Evolutionary conservation across 2,797 vertebrate genomes (phyloP), one percentile per base, ranked within the genome.

Genomic region (Morelia viridis): DNA sequence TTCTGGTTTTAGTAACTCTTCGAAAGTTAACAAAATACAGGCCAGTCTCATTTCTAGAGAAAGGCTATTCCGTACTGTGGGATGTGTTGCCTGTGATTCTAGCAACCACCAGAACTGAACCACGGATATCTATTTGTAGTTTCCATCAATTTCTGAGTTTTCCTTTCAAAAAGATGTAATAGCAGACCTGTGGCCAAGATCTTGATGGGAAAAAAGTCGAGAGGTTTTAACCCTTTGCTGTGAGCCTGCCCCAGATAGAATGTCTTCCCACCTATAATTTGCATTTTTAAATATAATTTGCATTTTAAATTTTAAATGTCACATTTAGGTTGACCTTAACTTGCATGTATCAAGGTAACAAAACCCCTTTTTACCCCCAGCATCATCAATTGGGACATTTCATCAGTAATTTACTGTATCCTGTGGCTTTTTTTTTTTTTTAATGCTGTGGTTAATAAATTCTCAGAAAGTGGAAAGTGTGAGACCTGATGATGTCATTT

Each of bases 401-500:
- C 91, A 94, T 93, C 93, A 94, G 89, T 95, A 94, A 96, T 93
- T 94, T 91, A 94, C 94, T 96, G 94, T 83, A 60, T 94, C 93
- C 90, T 96, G 94, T 97, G 97, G 97, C 95, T 96, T 96, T 95
- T 93, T 64, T 60, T 15, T 96, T 95, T 93, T 62, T 58, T 84
- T 24, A 11, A 41, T 93, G 50, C 41, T 26, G 97, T 97, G 97
- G 97, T 98, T 97, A 97, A 93, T 90, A 94, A 95, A 90, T 98
- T 98, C 97, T 97, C 97, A 97, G 97, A 97, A 97, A 94, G 94
- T 97, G 97, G 97, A 98, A 98, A 97, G 97, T 95, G 93, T 96
- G 96, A 97, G 94, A 96, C 94, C 96, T 96, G 96, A 96, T 98
- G 97, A 98, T 97, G 97, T 97, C 94, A 97, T 96, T 94, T 97